Evolutionary conservation across 1,140 invertebrate genomes (phyloP).

Genomic region (Sipha flava): DNA sequence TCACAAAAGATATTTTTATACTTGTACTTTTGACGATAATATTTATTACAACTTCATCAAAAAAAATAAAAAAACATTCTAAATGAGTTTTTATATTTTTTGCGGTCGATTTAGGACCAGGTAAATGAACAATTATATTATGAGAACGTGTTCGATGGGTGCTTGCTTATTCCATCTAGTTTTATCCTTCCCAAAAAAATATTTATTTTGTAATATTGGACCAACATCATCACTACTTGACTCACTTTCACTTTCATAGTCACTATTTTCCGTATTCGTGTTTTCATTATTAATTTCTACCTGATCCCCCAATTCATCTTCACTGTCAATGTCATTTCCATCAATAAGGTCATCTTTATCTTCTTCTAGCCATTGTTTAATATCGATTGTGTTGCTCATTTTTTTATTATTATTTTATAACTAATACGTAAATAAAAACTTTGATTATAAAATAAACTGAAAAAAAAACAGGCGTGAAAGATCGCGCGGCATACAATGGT

Average conservation of each 20-base stretch:
- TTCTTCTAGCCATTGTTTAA: not conserved
- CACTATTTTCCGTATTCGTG: not conserved
- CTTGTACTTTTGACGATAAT: no score
- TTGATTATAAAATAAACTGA: not conserved
- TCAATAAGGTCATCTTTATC: not conserved
- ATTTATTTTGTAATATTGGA: not conserved
- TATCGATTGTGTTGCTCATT: not conserved
- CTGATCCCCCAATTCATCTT: not conserved
- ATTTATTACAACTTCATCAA: no score
- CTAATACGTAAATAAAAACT: not conserved
- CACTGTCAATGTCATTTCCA: not conserved
- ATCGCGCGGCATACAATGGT: not conserved
- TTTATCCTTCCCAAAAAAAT: not conserved
- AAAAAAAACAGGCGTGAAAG: not conserved
- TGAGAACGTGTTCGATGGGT: not conserved
- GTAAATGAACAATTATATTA: not conserved
- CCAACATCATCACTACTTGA: not conserved
- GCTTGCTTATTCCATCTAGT: not conserved
- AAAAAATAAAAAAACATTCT: not conserved
- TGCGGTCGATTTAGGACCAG: not conserved
- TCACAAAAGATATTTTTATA: no score
- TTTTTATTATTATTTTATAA: no score
- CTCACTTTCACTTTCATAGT: constrained; percentile 2
- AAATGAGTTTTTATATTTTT: not conserved
- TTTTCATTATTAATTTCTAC: not conserved